Base-by-base conservation (phyloP, 2,113 vertebrate genomes). In the Trematocara macrostoma region DNA sequence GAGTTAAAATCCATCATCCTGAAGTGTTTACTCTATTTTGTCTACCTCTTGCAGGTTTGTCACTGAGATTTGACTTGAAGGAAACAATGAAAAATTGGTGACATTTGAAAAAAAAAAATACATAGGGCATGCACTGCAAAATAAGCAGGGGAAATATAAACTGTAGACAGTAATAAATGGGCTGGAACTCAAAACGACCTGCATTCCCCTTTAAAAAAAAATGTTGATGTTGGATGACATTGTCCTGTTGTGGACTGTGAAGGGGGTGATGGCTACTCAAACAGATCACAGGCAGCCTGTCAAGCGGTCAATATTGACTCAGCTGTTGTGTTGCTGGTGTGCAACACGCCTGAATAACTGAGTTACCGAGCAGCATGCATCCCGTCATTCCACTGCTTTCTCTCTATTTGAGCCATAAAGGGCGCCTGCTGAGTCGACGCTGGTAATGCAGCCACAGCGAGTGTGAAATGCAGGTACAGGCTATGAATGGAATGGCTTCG, bases 261-360 rank as follows among this genome's bases (percentile, higher is more conserved):
- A 74, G 74, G 84, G 84, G 86, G 84, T 53, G 92, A 90, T 78
- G 79, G 87, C 79, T 83, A 83, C 81, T 91, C 91, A 93, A 93
- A 93, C 93, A 93, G 92, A 90, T 89, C 89, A 61, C 85, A 89
- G 87, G 92, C 80, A 89, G 92, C 86, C 34, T 67, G 89, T 91
- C 90, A 93, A 91, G 91, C 90, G 78, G 85, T 94, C 94, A 95
- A 96, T 95, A 96, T 96, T 96, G 92, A 92, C 92, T 95, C 96
- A 96, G 95, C 95, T 96, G 95, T 92, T 91, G 92, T 90, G 83
- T 81, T 91, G 88, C 84, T 88, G 82, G 83, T 80, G 87, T 85
- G 91, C 47, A 42, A 91, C 90, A 88, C 29, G 82, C 88, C 76
- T 89, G 93, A 83, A 89, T 90, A 80, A 88, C 87, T 23, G 79